Base-by-base conservation (phyloP, 2,888 invertebrate species). In the Sabatieria punctata region DNA sequence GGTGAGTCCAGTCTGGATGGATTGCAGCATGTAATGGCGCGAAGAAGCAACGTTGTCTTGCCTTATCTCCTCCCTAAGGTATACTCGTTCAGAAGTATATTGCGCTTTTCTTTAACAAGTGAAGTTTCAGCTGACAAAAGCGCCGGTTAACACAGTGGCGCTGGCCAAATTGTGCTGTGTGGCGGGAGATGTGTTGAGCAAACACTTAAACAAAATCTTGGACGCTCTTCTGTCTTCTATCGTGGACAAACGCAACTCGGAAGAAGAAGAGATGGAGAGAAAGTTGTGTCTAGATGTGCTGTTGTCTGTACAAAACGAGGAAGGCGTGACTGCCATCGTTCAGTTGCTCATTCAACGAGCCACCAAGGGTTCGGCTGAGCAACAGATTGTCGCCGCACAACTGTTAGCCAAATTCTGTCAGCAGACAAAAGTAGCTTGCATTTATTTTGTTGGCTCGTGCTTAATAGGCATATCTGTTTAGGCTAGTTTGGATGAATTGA, bases 1-100 rank as follows among this genome's bases (percentile, higher is more conserved):
- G 85, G 85, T 0, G 91, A 91, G 63, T 81, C 82, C 63, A 84
- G 91, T 11, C 73, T 97, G 53, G 95, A 97, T 66, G 97, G 95
- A 21, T 74, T 97, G 55, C 78, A 85, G 49, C 91, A 93, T 75
- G 85, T 97, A 36, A 89, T 97, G 86, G 80, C 85, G 15, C 84
- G 93, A 48, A 95, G 93, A 71, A 86, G 89, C 0, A 76, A 85
- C 47, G 89, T 88, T 0, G 91, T 95, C 46, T 72, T 97, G 55
- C 95, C 95, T 1, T 93, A 91, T 70, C 75, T 97, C 51, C 82
- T 99, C 51, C 95, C 95, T 2, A 70, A 71, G 59, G 67, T 69
- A 49, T 49, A 23, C 4, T 43, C 44, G 1, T 4, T 43, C 11
- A 26, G 25, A 2, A 11, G n/a, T 41, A 23, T 41, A 33, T 45